Conservation (phyloP, 2,113 vertebrate species). For the Leptocoma aspasia region DNA sequence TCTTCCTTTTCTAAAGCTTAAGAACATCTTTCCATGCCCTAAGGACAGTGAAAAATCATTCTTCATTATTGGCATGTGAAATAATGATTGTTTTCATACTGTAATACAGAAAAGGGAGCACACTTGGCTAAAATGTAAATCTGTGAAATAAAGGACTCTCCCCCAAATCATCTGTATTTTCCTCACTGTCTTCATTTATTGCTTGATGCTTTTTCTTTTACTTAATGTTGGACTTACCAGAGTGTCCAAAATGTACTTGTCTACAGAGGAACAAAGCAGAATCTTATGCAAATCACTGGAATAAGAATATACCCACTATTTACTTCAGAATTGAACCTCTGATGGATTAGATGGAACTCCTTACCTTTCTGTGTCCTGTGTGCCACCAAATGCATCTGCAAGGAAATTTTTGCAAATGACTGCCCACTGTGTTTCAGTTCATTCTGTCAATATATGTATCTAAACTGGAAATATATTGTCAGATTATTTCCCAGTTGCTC, state of each 20-base stretch:
- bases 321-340: neutral
- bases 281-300: neutral
- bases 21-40: neutral
- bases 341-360: neutral
- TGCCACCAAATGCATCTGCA: neutral
- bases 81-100: neutral
- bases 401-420: neutral
- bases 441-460: neutral
- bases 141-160: neutral
- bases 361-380: neutral
- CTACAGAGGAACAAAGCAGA: neutral
- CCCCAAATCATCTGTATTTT: neutral
- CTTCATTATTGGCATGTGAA: neutral
- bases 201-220: neutral
- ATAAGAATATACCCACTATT: neutral
- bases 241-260: neutral
- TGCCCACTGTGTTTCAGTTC: neutral
- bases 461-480: neutral
- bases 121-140: neutral
- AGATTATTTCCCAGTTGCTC: neutral
- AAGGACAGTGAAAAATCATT: neutral
- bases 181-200: neutral
- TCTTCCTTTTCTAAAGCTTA: neutral
- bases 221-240: neutral
- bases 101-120: neutral